Evolutionary conservation across 2,797 vertebrate species (phyloP).

Genomic region (Lates japonicus): DNA sequence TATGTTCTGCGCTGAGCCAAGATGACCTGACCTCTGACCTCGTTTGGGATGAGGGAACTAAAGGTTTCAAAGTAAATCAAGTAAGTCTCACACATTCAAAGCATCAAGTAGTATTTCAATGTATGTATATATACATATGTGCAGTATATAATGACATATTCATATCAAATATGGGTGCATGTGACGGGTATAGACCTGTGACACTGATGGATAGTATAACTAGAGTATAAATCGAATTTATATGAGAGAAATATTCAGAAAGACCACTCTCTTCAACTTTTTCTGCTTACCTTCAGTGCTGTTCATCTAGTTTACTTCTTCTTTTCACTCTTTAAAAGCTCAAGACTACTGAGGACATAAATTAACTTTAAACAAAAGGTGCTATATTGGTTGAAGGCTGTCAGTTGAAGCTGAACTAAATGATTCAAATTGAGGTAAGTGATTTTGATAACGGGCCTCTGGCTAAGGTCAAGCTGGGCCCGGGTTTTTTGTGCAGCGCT

Average conservation of each 20-base stretch:
- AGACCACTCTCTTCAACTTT: neutral
- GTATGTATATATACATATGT: neutral
- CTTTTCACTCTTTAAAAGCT: conserved; percentile 41
- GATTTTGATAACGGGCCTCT: conserved; percentile 70
- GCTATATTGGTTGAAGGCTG: conserved; percentile 54
- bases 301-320: conserved; percentile 32
- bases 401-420: conserved; percentile 77
- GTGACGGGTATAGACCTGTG: too few species aligned
- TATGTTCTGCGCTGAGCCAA: neutral
- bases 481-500: conserved; percentile 14
- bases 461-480: conserved; percentile 70
- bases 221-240: neutral
- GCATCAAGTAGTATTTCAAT: neutral
- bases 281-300: conserved; percentile 5
- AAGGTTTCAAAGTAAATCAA: conserved; percentile 8
- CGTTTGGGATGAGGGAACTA: neutral
- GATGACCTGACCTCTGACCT: conserved; percentile 34
- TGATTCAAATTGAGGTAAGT: conserved; percentile 76
- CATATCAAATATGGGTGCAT: neutral
- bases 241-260: neutral
- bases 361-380: conserved; percentile 65
- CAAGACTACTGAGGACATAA: conserved; percentile 38
- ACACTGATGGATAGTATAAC: neutral
- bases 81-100: neutral
- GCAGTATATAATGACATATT: neutral